These are phyloP conservation scores for Penelope pileata DNA, from an alignment of 2,113 vertebrate species.

Conservation along the genomic window DNA sequence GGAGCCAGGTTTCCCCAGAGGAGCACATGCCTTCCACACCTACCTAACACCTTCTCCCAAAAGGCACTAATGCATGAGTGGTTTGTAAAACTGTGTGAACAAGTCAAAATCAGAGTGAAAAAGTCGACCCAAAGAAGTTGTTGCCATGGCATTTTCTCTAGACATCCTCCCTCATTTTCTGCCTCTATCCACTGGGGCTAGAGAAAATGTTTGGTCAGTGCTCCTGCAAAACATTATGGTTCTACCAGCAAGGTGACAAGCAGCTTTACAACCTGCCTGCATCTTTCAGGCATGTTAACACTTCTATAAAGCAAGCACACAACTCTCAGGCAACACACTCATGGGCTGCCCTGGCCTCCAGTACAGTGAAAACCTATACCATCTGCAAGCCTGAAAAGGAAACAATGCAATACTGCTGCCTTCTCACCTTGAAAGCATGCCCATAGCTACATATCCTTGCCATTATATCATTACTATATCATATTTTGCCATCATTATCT, in stretches of 20 bases:
- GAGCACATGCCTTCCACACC: not conserved
- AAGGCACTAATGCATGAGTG: not conserved
- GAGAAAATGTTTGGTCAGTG: fast-evolving
- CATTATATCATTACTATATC: too few species aligned
- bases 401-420: not conserved
- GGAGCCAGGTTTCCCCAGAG: not conserved
- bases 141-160: not conserved
- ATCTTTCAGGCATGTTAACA: constrained; percentile 67
- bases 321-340: not conserved
- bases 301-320: constrained; percentile 48
- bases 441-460: not conserved
- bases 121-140: not conserved
- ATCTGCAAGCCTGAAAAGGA: constrained; percentile 44
- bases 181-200: not conserved
- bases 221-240: constrained; percentile 61
- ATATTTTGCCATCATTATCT: too few species aligned
- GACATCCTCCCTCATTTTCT: not conserved
- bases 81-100: not conserved
- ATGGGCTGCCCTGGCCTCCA: constrained; percentile 38
- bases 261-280: constrained; percentile 66
- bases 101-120: not conserved
- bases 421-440: constrained; percentile 1
- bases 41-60: not conserved
- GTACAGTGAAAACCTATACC: constrained; percentile 44
- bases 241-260: constrained; percentile 54